Evolutionary conservation across 2,888 invertebrate species (phyloP).

Genomic region (Dendrolimus pini): DNA sequence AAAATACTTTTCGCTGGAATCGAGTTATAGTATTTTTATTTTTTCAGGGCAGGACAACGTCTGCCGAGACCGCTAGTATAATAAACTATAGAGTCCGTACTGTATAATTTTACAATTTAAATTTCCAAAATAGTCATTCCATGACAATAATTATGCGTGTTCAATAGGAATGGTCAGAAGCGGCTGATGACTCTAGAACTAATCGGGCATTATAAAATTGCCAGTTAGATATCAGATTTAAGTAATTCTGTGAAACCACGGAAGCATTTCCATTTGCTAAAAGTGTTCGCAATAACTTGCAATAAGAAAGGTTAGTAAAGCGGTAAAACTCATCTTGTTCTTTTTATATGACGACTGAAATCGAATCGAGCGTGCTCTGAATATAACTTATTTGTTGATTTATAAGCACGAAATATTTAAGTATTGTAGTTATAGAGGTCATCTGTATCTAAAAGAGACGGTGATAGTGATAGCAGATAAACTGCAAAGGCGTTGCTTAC

Average conservation of each 20-base stretch:
- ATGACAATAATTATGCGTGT: slow-evolving; percentile 8
- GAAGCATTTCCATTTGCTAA: slow-evolving; percentile 15
- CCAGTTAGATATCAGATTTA: slow-evolving; percentile 19
- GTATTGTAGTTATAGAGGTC: neutral
- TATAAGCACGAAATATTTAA: neutral
- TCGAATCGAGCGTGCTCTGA: neutral
- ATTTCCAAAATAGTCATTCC: neutral
- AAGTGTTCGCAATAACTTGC: slow-evolving; percentile 10
- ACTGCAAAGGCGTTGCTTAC: too few species aligned
- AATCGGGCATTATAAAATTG: slow-evolving; percentile 43
- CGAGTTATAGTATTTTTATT: too few species aligned
- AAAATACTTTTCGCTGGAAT: too few species aligned
- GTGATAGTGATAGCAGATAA: too few species aligned
- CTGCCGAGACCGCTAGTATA: too few species aligned
- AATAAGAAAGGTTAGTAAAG: slow-evolving; percentile 10
- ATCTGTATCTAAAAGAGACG: neutral
- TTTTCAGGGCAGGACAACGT: too few species aligned
- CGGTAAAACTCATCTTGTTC: neutral
- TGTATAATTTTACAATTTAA: neutral
- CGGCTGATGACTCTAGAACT: slow-evolving; percentile 47
- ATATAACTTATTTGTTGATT: neutral
- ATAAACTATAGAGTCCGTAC: neutral
- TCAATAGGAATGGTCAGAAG: slow-evolving; percentile 14
- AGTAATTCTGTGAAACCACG: slow-evolving; percentile 18
- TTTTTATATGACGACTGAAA: neutral